Base-by-base conservation (phyloP, 2,113 vertebrate genomes). In the Menidia beryllina region DNA sequence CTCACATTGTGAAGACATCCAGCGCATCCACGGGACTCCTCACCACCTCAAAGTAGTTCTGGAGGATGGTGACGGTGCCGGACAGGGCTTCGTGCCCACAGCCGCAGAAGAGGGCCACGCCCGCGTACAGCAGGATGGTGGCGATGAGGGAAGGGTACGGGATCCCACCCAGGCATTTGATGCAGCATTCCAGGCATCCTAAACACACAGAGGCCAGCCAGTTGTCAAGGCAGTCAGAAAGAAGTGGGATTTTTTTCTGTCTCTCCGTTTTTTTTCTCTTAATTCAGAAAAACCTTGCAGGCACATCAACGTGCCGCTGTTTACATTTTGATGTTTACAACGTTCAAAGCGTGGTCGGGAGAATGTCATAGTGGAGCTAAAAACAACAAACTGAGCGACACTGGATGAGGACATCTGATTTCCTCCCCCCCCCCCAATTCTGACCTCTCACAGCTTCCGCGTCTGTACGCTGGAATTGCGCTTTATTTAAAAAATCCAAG, bases 121-220 rank as follows among this genome's bases (percentile, higher is more conserved):
- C 97, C 5, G 97, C 98, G 0, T 99, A 99, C 21, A 99, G 95
- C 88, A 99, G 89, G 91, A 99, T 98, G 82, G 98, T 99, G 61
- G 98, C 98, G 14, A 99, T 94, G 69, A 99, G 89, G 20, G 98
- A 99, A 0, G 98, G 97, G 0, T 99, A 99, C 0, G 98, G 98
- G 85, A 99, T 98, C 36, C 98, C 97, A n/a, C 97, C 96, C 89
- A 99, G 91, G 87, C 98, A 99, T 93, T 98, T 99, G 88, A 99
- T 95, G 83, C 98, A 99, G 87, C 98, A 99, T 77, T 99, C 97
- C 0, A 98, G 96, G 87, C 98, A 98, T 86, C 98, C 98, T 99
- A 25, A 8, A 80, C n/a, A 52, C 52, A 69, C 2, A 60, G 2
- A 53, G 1, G 7, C 54, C 4, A 43, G 8, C 30, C 19, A 48